Conservation (phyloP, 2,888 invertebrate species). For the Apotomis turbidana region DNA sequence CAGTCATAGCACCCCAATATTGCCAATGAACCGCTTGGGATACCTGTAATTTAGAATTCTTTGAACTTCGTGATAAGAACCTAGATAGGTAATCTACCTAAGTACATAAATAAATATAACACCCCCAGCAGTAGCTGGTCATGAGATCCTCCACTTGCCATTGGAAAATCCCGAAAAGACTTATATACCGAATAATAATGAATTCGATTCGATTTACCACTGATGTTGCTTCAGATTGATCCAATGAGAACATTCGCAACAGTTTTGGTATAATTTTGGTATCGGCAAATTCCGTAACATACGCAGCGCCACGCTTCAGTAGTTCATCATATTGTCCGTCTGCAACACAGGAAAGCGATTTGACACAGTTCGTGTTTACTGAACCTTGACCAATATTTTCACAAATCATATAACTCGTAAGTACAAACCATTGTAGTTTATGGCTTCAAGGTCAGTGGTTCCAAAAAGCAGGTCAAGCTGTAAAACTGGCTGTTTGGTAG, state of each 20-base stretch:
- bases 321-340: conserved; percentile 84
- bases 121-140: too few species aligned
- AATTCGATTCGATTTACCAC: conserved; percentile 52
- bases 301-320: conserved; percentile 79
- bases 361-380: conserved; percentile 18
- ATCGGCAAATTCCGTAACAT: conserved; percentile 83
- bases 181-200: too few species aligned
- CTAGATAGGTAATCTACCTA: too few species aligned
- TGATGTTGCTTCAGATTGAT: conserved; percentile 55
- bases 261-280: conserved; percentile 84
- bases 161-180: too few species aligned
- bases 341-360: conserved; percentile 57
- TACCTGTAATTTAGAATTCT: conserved; percentile 53
- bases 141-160: too few species aligned
- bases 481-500: conserved; percentile 75
- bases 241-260: conserved; percentile 69
- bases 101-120: too few species aligned
- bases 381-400: conserved; percentile 35
- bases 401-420: conserved; percentile 35
- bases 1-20: conserved; percentile 70
- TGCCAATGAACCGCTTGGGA: conserved; percentile 83
- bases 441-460: conserved; percentile 86
- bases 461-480: conserved; percentile 88
- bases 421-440: conserved; percentile 80
- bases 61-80: neutral